phyloP scores from a whole-genome alignment of 2,888 invertebrate genomes.

The Scaeva pyrastri region DNA sequence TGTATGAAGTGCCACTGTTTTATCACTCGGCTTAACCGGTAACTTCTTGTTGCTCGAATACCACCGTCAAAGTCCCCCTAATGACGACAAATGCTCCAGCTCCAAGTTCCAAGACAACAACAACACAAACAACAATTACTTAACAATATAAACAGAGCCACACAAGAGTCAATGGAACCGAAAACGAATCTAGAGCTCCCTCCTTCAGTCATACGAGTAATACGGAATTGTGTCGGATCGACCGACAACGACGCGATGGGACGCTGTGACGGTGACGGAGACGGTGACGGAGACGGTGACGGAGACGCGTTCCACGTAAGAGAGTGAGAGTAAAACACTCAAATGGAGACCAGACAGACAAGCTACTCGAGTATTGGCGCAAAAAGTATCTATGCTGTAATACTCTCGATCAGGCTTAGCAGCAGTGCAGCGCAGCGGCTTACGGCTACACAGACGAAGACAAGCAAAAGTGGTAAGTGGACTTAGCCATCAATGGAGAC shows the following conservation, averaged over 20 bases:
- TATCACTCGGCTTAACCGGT: slow-evolving; percentile 43
- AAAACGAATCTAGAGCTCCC: slow-evolving; percentile 71
- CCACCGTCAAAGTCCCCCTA: slow-evolving; percentile 44
- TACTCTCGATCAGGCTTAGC: slow-evolving; percentile 48
- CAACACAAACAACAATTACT: slow-evolving; percentile 57
- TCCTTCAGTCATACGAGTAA: slow-evolving; percentile 12
- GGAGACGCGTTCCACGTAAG: slow-evolving; percentile 34
- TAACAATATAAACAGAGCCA: slow-evolving; percentile 65
- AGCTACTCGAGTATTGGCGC: slow-evolving; percentile 23
- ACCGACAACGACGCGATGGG: not conserved
- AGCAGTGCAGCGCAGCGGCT: not conserved
- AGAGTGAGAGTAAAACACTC: slow-evolving; percentile 67
- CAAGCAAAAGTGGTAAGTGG: slow-evolving; percentile 30
- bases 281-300: not conserved
- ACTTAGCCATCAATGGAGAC: slow-evolving; percentile 39
- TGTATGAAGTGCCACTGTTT: slow-evolving; percentile 53
- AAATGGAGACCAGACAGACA: slow-evolving; percentile 44
- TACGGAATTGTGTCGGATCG: too few relatives aligned
- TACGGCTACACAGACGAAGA: slow-evolving; percentile 3
- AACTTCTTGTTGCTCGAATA: slow-evolving; percentile 60
- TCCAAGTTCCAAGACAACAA: slow-evolving; percentile 30
- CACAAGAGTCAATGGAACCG: slow-evolving; percentile 61
- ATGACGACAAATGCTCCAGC: slow-evolving; percentile 35
- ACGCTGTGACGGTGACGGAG: not conserved
- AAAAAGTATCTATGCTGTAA: slow-evolving; percentile 57